A percentile compares a stretch with the other conserved stretches of the same genome.
Conservation (phyloP, 2,797 vertebrate species). For the Furcifer pardalis region DNA sequence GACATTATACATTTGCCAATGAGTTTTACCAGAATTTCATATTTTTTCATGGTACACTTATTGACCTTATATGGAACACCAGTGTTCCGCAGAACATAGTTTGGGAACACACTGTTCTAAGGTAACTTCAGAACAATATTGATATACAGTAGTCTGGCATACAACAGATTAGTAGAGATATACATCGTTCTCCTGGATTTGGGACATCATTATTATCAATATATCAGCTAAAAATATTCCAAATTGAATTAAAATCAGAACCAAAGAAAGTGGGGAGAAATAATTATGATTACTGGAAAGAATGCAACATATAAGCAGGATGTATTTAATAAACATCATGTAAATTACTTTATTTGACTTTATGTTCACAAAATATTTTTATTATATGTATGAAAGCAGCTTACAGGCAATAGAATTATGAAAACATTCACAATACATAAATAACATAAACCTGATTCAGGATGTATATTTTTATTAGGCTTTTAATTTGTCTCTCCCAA, state of each 20-base stretch:
- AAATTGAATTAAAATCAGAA: background rate
- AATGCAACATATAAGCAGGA: constrained; percentile 28
- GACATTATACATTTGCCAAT: too few species aligned
- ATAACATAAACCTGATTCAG: constrained; percentile 74
- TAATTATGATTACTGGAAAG: background rate
- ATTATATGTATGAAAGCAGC: constrained; percentile 83
- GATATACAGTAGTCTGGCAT: background rate
- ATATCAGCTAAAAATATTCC: background rate
- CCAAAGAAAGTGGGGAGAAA: constrained; percentile 30
- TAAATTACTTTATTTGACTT: constrained; percentile 63
- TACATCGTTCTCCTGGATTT: background rate
- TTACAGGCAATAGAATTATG: constrained; percentile 78
- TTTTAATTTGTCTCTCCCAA: constrained; percentile 44
- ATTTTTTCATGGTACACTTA: too few species aligned
- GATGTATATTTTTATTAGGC: constrained; percentile 61
- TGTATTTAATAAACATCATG: constrained; percentile 68
- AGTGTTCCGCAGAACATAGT: too few species aligned
- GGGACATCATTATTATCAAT: background rate
- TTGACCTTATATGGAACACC: too few species aligned
- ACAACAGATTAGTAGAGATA: background rate
- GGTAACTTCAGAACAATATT: background rate
- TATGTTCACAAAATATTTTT: constrained; percentile 83
- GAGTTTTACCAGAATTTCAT: too few species aligned
- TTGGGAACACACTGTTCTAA: too few species aligned
- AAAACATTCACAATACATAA: constrained; percentile 78